Evolutionary conservation across 1,140 invertebrate genomes (phyloP).

Genomic region (Neodiprion pinetum): DNA sequence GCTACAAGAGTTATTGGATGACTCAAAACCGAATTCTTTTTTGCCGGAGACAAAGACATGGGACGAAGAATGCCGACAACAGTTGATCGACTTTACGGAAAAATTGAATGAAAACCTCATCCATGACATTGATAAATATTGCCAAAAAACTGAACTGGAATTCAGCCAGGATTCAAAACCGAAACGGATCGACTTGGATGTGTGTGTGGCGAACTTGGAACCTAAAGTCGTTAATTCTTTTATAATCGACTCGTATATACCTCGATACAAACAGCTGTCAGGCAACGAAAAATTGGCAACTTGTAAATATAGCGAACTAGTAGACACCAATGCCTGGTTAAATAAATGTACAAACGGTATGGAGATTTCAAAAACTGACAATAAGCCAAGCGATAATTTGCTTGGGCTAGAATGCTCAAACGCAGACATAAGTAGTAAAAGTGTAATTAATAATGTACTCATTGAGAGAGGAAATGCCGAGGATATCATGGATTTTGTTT

Average conservation of each 20-base stretch:
- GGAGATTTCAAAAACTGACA: neutral
- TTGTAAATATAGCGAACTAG: conserved; percentile 39
- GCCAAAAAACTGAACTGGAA: conserved; percentile 35
- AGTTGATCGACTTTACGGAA: conserved; percentile 80
- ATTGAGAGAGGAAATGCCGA: conserved; percentile 42
- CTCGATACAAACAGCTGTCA: neutral
- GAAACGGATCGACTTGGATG: conserved; percentile 12
- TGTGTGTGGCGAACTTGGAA: neutral
- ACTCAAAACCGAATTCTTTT: conserved; percentile 1
- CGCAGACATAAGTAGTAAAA: conserved; percentile 5
- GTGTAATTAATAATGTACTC: neutral
- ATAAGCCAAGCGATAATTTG: conserved; percentile 3
- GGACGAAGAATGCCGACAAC: conserved; percentile 70
- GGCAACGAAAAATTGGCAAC: neutral
- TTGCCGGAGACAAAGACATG: conserved; percentile 60
- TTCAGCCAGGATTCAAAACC: conserved; percentile 25
- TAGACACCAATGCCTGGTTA: conserved; percentile 40
- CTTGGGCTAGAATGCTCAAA: conserved; percentile 4
- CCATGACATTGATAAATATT: conserved; percentile 76
- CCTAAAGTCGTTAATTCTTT: neutral
- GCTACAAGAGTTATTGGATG: conserved; percentile 11
- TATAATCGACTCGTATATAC: neutral
- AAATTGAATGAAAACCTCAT: conserved; percentile 77
- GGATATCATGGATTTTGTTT: conserved; percentile 48
- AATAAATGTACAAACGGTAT: conserved; percentile 15